A percentile compares a stretch with the other conserved stretches of the same genome.
Conservation (phyloP, 2,888 invertebrate species). For the Euzetes globulus region DNA sequence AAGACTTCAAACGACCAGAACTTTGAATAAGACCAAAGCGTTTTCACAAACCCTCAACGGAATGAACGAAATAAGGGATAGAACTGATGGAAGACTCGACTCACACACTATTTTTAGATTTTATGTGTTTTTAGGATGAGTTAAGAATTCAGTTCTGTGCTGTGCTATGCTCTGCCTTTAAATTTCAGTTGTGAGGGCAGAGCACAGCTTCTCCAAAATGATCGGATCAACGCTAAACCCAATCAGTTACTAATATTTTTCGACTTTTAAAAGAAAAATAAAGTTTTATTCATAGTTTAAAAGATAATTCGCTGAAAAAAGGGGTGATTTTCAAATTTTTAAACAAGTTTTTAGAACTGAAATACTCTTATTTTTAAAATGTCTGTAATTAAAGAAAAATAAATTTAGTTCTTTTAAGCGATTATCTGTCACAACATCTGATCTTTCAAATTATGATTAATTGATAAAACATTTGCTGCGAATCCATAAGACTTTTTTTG, state of each 20-base stretch:
- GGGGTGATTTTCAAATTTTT: no score
- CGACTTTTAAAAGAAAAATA: no score
- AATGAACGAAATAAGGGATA: background rate
- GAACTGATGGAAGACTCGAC: background rate
- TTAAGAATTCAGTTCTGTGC: constrained; percentile 3
- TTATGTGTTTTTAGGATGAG: constrained; percentile 14
- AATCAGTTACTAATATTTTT: no score
- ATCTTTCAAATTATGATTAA: background rate
- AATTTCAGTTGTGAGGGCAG: background rate
- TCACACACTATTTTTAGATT: background rate
- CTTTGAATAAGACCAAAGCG: background rate
- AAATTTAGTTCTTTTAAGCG: background rate
- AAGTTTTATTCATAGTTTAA: no score
- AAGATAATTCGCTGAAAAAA: no score
- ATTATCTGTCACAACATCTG: background rate
- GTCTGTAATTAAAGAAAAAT: background rate
- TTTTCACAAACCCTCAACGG: background rate
- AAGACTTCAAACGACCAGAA: background rate
- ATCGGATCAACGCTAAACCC: no score
- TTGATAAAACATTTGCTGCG: background rate
- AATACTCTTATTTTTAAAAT: no score
- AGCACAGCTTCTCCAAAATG: background rate
- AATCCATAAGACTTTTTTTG: background rate
- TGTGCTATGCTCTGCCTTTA: background rate
- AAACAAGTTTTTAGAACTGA: no score